phyloP scores from a whole-genome alignment of 2,113 vertebrate species.

The Brachyistius frenatus region DNA sequence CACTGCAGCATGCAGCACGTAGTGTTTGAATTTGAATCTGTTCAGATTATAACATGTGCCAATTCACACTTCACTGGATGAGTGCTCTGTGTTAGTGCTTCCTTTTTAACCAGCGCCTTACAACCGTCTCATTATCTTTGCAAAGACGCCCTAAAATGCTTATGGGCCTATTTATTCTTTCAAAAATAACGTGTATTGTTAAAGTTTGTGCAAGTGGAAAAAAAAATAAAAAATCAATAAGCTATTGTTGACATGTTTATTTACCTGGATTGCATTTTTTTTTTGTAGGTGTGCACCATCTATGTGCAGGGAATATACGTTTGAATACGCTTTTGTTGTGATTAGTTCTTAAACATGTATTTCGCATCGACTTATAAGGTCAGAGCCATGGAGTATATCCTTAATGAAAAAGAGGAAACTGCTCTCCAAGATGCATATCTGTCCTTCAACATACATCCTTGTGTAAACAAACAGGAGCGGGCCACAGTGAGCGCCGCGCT shows the following conservation, averaged over 20 bases:
- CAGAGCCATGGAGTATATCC: no score
- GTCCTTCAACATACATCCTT: neutral
- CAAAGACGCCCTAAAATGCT: neutral
- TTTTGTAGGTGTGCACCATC: no score
- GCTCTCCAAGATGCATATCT: neutral
- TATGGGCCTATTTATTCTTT: neutral
- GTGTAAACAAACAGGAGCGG: neutral
- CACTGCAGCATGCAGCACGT: constrained; percentile 25
- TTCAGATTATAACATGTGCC: constrained; percentile 34
- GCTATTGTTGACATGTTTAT: no score
- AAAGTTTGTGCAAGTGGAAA: no score
- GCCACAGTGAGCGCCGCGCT: neutral
- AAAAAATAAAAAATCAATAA: no score
- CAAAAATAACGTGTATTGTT: neutral
- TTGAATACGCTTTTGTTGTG: no score
- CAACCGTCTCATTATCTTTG: neutral
- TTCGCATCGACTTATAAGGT: no score
- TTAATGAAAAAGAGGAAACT: no score
- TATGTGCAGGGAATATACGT: no score
- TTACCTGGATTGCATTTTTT: no score
- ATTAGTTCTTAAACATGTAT: no score
- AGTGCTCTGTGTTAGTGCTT: constrained; percentile 14
- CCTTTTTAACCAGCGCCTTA: constrained; percentile 20
- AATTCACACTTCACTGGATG: constrained; percentile 56
- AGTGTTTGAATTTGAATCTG: constrained; percentile 50